Evolutionary conservation across 2,888 invertebrate genomes (phyloP), one percentile per base, ranked within the genome.

Genomic region (Pollenia angustigena): DNA sequence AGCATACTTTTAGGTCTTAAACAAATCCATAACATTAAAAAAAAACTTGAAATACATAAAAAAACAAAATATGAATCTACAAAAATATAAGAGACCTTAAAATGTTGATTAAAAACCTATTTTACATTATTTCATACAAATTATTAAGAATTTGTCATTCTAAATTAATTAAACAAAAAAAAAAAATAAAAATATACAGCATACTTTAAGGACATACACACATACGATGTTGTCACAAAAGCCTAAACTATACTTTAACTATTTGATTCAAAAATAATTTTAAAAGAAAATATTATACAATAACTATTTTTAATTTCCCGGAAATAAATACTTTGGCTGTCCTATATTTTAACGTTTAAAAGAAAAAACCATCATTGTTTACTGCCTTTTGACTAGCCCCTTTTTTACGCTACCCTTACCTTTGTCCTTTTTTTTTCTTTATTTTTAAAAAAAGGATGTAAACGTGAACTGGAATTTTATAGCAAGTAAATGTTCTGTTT

Each of bases 1-100:
- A 52, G 68, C 11, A 16, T 69, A 40, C 52, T 69, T 69, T 69
- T n/a, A 52, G 68, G 68, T n/a, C n/a, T n/a, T n/a, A n/a, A n/a
- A n/a, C n/a, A n/a, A n/a, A n/a, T n/a, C n/a, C n/a, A n/a, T n/a
- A n/a, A n/a, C n/a, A n/a, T n/a, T n/a, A n/a, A n/a, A 32, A 58
- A 14, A 12, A 7, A 32, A 58, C 6, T 32, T 32, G 32, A 32
- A 32, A 32, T 32, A 32, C 6, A 32, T 32, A 32, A 32, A 32
- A 32, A 4, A 32, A 4, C 32, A 32, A 32, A 32, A 32, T 6
- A 6, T 32, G 32, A 32, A 32, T 6, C 6, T 32, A 32, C 32
- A 32, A 32, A 32, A 32, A 32, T 32, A 32, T 6, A 32, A 32
- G 18, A 32, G 32, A 32, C 32, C 2, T 32, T 32, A 32, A 32